These are phyloP conservation scores for Lymantria dispar DNA, from an alignment of 2,888 invertebrate species.

Conservation along the genomic window DNA sequence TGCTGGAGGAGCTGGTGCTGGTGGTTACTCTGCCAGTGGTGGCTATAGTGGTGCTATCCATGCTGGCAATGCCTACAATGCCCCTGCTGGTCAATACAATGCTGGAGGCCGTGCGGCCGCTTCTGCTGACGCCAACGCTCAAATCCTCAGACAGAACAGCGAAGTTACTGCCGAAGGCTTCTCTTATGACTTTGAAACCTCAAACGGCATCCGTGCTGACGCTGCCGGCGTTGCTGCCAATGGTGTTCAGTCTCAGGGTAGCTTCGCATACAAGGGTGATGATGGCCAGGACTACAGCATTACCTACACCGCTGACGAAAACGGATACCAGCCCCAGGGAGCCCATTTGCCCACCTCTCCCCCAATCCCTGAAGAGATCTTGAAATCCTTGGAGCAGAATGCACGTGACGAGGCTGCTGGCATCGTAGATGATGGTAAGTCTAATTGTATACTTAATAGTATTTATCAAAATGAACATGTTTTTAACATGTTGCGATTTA, in stretches of 20 bases:
- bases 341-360: constrained; percentile 76
- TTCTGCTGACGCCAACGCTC: constrained; percentile 64
- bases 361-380: constrained; percentile 74
- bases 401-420: constrained; percentile 77
- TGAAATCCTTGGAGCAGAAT: constrained; percentile 76
- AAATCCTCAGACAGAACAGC: constrained; percentile 66
- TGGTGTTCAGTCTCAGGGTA: constrained; percentile 75
- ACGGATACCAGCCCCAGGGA: constrained; percentile 71
- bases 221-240: constrained; percentile 73
- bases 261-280: constrained; percentile 75
- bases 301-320: constrained; percentile 76
- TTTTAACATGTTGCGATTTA: background rate
- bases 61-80: constrained; percentile 44
- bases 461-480: background rate
- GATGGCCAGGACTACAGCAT: constrained; percentile 78
- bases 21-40: constrained; percentile 21
- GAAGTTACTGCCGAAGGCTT: constrained; percentile 75
- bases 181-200: constrained; percentile 74
- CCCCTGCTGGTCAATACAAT: constrained; percentile 36
- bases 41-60: constrained; percentile 30
- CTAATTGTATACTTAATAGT: background rate
- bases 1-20: constrained; percentile 26
- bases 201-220: constrained; percentile 75
- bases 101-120: constrained; percentile 30
- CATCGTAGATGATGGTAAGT: constrained; percentile 75